Conservation (phyloP, 2,888 invertebrate genomes). For the Drosophila mimetica region DNA sequence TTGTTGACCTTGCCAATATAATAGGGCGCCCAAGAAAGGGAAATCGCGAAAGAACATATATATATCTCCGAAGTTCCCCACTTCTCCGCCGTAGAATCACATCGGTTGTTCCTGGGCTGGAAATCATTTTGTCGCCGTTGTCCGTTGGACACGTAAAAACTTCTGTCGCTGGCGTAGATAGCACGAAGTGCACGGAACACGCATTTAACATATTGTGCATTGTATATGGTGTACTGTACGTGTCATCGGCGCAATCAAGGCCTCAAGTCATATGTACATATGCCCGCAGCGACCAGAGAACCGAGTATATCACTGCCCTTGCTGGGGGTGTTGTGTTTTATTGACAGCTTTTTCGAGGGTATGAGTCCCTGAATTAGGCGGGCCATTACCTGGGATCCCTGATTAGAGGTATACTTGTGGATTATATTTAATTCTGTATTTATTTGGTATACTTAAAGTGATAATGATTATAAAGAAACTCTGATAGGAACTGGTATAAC, state of each 20-base stretch:
- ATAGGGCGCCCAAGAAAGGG: constrained; percentile 5
- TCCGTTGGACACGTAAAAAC: constrained; percentile 30
- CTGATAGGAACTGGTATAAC: too few relatives aligned
- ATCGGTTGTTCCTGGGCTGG: constrained; percentile 14
- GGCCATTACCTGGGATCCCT: too few relatives aligned
- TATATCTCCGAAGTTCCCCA: background rate
- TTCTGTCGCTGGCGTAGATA: constrained; percentile 8
- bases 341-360: background rate
- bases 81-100: constrained; percentile 1
- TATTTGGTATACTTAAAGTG: too few relatives aligned
- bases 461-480: too few relatives aligned
- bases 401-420: too few relatives aligned
- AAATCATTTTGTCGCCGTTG: constrained; percentile 23
- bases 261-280: constrained; percentile 28
- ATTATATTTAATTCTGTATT: too few relatives aligned
- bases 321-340: constrained; percentile 3
- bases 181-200: constrained; percentile 21
- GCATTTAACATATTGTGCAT: constrained; percentile 41
- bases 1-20: constrained; percentile 29
- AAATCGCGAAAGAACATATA: background rate
- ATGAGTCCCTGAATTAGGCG: background rate
- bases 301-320: constrained; percentile 8
- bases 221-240: constrained; percentile 36
- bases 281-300: constrained; percentile 29
- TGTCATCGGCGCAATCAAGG: constrained; percentile 67